phyloP scores from a whole-genome alignment of 2,113 vertebrate species.

The Syngnathoides biaculeatus region DNA sequence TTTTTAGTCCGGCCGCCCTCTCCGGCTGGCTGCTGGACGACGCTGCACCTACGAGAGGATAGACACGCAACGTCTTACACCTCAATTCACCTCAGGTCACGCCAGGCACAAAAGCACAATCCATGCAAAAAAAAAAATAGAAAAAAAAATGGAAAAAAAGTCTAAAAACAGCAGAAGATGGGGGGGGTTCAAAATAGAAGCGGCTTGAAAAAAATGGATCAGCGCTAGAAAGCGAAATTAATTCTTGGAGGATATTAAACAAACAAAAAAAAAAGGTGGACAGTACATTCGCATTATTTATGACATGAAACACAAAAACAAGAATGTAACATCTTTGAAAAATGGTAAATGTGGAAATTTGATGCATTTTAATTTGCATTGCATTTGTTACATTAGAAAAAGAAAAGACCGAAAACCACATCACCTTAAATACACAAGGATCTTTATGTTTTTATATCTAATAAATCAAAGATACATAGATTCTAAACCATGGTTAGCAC shows the following conservation, averaged over 20 bases:
- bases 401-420: not conserved
- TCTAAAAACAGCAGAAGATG: conserved; percentile 27
- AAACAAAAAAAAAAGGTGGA: conserved; percentile 11
- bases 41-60: conserved; percentile 77
- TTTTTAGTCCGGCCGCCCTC: conserved; percentile 71
- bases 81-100: conserved; percentile 53
- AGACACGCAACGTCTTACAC: conserved; percentile 75
- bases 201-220: conserved; percentile 33
- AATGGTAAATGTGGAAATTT: not conserved
- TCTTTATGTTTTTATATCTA: not conserved
- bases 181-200: conserved; percentile 26
- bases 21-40: conserved; percentile 66
- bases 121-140: conserved; percentile 36
- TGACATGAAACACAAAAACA: not conserved
- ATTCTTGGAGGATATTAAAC: not conserved
- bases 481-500: not conserved
- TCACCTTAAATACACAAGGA: not conserved
- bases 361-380: too few species aligned
- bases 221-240: conserved; percentile 35
- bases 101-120: conserved; percentile 65
- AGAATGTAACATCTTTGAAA: conserved; percentile 15
- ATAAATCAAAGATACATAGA: not conserved
- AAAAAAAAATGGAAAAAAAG: conserved; percentile 28
- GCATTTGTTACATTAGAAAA: not conserved
- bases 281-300: not conserved